Percentiles rank a stretch among this genome's conserved stretches.
Evolutionary conservation across 2,797 vertebrate species (phyloP).

Genomic region (Mormyrus hasselquistii): DNA sequence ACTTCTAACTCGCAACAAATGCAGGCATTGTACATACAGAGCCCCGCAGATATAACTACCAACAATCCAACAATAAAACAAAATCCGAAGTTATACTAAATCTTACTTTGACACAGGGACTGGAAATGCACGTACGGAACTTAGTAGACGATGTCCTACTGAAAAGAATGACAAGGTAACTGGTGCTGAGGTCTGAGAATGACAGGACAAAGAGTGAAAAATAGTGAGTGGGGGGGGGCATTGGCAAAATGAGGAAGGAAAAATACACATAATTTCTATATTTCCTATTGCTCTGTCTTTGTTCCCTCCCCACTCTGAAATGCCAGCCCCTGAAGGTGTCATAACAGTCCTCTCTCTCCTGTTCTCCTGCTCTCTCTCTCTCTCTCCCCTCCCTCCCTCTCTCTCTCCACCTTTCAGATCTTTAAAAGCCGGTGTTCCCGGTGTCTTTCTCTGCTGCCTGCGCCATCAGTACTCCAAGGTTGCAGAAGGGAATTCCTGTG

Average conservation of each 20-base stretch:
- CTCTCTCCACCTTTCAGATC: conserved; percentile 65
- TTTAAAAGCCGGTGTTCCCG: conserved; percentile 72
- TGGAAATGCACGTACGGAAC: neutral
- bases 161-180: neutral
- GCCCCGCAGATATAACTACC: neutral
- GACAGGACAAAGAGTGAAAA: conserved; percentile 19
- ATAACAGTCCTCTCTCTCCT: conserved; percentile 60
- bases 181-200: conserved; percentile 3
- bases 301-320: conserved; percentile 40
- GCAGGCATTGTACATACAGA: neutral
- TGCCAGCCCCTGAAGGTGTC: conserved; percentile 76
- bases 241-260: conserved; percentile 55
- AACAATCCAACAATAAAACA: neutral
- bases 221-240: conserved; percentile 47
- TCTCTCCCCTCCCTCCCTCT: conserved; percentile 45
- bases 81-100: neutral
- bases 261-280: conserved; percentile 61
- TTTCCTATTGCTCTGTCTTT: conserved; percentile 33
- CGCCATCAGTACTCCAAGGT: conserved; percentile 48
- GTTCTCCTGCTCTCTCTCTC: conserved; percentile 58
- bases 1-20: neutral
- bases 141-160: neutral
- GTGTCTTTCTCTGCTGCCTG: conserved; percentile 52
- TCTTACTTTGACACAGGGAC: neutral
- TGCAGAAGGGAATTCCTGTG: conserved; percentile 58